These are phyloP conservation scores for Macrochelys suwanniensis DNA, from an alignment of 2,797 vertebrate genomes.

Conservation along the genomic window DNA sequence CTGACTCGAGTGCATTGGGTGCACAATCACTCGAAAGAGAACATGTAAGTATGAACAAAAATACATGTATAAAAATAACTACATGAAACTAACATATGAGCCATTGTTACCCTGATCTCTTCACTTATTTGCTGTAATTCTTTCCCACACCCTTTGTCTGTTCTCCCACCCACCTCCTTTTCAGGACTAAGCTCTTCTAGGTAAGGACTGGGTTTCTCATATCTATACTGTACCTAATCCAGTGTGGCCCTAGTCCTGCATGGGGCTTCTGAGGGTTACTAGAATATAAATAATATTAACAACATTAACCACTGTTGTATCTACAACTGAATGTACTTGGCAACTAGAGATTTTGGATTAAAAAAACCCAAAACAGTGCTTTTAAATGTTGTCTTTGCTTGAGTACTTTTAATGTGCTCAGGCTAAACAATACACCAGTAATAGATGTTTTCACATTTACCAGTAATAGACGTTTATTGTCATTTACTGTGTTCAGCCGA, in stretches of 20 bases:
- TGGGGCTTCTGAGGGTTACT: neutral
- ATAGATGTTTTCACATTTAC: too few species aligned
- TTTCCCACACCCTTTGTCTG: neutral
- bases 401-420: neutral
- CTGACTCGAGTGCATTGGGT: neutral
- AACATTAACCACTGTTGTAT: neutral
- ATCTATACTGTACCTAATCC: neutral
- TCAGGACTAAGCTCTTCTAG: neutral
- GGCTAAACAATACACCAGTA: neutral
- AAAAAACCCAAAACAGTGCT: neutral
- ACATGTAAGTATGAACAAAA: neutral
- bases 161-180: neutral
- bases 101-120: neutral
- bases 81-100: neutral
- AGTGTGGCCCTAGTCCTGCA: neutral
- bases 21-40: neutral
- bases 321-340: neutral
- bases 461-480: neutral
- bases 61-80: neutral
- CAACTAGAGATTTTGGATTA: neutral
- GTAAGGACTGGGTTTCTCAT: neutral
- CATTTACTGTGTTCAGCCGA: neutral
- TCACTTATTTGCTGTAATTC: neutral
- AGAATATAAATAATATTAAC: neutral
- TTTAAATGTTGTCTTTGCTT: neutral